Evolutionary conservation across 1,140 invertebrate genomes (phyloP).

Genomic region (Dendrolimus kikuchii): DNA sequence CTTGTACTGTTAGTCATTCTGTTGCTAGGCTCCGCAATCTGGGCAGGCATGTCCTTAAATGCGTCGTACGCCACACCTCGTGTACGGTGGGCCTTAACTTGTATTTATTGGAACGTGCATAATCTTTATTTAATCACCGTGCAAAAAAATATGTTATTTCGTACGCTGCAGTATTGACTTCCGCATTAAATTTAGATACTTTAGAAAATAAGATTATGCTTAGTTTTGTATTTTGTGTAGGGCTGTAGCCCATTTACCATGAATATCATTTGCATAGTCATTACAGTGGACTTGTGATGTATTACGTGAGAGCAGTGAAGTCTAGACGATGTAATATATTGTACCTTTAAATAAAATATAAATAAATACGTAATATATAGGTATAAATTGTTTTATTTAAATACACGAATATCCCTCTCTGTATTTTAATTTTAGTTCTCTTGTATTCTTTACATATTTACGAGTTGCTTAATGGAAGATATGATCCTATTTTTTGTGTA

Average conservation of each 20-base stretch:
- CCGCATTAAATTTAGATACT: conserved; percentile 53
- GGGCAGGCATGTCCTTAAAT: too few relatives aligned
- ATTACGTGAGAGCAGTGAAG: conserved; percentile 46
- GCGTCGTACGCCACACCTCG: too few relatives aligned
- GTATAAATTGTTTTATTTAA: conserved; percentile 40
- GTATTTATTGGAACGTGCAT: conserved; percentile 38
- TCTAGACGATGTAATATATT: conserved; percentile 70
- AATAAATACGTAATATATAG: conserved; percentile 72
- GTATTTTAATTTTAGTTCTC: too few relatives aligned
- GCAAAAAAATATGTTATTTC: conserved; percentile 56
- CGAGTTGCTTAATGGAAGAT: too few relatives aligned
- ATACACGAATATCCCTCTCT: too few relatives aligned
- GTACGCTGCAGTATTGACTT: conserved; percentile 66
- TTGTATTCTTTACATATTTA: too few relatives aligned
- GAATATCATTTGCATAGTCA: conserved; percentile 62
- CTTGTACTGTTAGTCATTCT: too few relatives aligned
- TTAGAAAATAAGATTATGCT: conserved; percentile 58
- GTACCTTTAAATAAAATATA: conserved; percentile 70
- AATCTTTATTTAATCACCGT: conserved; percentile 60
- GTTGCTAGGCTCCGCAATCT: too few relatives aligned
- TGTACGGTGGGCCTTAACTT: background rate
- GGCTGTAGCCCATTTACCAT: conserved; percentile 52
- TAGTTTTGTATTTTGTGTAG: conserved; percentile 67
- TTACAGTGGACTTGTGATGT: conserved; percentile 49
- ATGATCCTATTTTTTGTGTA: too few relatives aligned